A percentile compares a stretch with the other conserved stretches of the same genome.
Evolutionary conservation across 2,888 invertebrate genomes (phyloP).

Genomic region (Chydorus sphaericus): DNA sequence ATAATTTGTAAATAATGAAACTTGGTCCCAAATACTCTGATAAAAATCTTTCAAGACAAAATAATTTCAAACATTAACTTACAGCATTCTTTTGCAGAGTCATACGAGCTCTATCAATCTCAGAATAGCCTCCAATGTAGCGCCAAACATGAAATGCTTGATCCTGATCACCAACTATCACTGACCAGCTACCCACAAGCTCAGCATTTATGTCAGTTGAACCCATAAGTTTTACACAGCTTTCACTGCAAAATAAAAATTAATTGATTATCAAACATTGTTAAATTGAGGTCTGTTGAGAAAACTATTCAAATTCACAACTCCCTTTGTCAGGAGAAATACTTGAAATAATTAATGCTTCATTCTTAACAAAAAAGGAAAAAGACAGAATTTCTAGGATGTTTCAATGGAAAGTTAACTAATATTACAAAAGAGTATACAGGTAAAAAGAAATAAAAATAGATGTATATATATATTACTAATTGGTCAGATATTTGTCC

Average conservation of each 20-base stretch:
- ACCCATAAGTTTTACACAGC: constrained; percentile 58
- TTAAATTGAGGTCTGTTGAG: too few species aligned
- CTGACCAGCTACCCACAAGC: constrained; percentile 89
- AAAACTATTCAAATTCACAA: too few species aligned
- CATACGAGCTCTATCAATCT: constrained; percentile 61
- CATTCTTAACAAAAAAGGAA: too few species aligned
- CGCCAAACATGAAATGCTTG: constrained; percentile 94
- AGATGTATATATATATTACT: constrained; percentile 63
- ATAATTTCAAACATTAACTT: constrained; percentile 18
- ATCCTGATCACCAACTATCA: constrained; percentile 92
- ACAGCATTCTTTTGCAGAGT: constrained; percentile 53
- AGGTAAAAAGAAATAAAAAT: too few species aligned
- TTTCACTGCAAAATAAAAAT: constrained; percentile 48
- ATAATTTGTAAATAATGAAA: too few species aligned
- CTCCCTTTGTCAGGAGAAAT: too few species aligned
- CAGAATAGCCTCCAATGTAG: constrained; percentile 81
- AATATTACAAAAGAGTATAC: constrained; percentile 10
- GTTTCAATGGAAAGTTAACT: background rate
- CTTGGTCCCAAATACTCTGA: constrained; percentile 7
- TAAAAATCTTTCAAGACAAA: constrained; percentile 9
- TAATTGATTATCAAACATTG: constrained; percentile 85
- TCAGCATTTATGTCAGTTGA: constrained; percentile 62
- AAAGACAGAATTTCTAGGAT: too few species aligned
- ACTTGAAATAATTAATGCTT: too few species aligned
- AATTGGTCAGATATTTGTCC: constrained; percentile 72